A percentile compares a stretch with the other conserved stretches of the same genome.
Evolutionary conservation across 2,113 vertebrate genomes (phyloP).

Genomic region (Pangasianodon gigas): DNA sequence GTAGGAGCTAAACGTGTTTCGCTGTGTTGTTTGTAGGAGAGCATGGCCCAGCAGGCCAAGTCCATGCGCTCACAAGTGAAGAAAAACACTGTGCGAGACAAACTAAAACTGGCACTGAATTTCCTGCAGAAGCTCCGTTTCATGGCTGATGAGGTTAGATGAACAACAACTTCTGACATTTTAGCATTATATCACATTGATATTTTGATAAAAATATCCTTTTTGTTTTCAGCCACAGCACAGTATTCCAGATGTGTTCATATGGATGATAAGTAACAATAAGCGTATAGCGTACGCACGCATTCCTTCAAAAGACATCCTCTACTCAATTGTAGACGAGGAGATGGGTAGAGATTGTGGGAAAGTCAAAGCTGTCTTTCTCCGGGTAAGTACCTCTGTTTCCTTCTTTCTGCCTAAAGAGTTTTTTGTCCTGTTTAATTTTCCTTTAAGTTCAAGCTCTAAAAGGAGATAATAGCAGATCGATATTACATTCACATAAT

Average conservation of each 20-base stretch:
- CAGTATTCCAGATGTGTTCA: conserved; percentile 91
- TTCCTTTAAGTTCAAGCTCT: neutral
- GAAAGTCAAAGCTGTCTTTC: conserved; percentile 94
- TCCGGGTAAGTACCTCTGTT: conserved; percentile 74
- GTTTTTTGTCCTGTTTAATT: neutral
- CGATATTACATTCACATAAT: neutral
- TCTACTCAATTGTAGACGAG: conserved; percentile 87
- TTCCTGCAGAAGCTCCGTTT: conserved; percentile 92
- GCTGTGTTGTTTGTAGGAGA: conserved; percentile 75
- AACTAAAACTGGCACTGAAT: conserved; percentile 86
- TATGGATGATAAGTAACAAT: conserved; percentile 97
- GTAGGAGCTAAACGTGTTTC: neutral
- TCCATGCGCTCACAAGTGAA: conserved; percentile 88
- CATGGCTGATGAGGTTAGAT: conserved; percentile 84
- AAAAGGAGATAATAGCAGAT: neutral
- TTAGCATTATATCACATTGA: neutral
- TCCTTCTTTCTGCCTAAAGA: neutral
- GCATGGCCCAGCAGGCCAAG: conserved; percentile 87
- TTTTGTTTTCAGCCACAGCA: conserved; percentile 83
- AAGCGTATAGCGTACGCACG: conserved; percentile 92
- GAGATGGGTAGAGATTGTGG: conserved; percentile 95
- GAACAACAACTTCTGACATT: neutral
- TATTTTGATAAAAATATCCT: neutral
- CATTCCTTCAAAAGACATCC: conserved; percentile 92
- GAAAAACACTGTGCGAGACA: conserved; percentile 88